phyloP scores from a whole-genome alignment of 1,140 invertebrate genomes.

The Lasioglossum baleicum region DNA sequence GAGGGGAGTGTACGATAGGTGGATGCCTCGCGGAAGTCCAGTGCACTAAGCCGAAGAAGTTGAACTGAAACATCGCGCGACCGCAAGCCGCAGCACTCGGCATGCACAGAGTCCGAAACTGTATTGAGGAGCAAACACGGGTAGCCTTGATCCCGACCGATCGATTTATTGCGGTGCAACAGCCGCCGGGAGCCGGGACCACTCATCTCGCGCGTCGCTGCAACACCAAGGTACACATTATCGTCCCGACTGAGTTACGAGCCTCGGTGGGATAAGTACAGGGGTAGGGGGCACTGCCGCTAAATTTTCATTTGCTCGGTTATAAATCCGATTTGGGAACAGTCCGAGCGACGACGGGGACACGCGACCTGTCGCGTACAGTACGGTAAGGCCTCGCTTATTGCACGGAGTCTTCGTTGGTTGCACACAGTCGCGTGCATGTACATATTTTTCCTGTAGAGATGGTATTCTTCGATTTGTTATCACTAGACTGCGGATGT shows the following conservation, averaged over 20 bases:
- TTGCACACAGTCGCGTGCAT: too few relatives aligned
- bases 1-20: background rate
- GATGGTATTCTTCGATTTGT: too few relatives aligned
- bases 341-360: too few relatives aligned
- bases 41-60: background rate
- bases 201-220: background rate
- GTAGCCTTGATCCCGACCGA: background rate
- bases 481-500: too few relatives aligned
- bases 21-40: background rate
- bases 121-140: background rate
- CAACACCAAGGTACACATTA: conserved; percentile 8
- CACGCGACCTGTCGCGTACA: too few relatives aligned
- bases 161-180: conserved; percentile 20
- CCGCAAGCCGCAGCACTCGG: background rate
- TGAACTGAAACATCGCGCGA: background rate
- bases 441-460: too few relatives aligned
- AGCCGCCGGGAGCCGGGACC: background rate
- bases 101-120: background rate
- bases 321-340: background rate
- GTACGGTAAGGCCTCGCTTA: too few relatives aligned
- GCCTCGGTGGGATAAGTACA: background rate
- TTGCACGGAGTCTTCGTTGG: too few relatives aligned
- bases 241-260: conserved; percentile 6
- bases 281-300: background rate
- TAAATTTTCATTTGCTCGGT: conserved; percentile 14